phyloP scores from a whole-genome alignment of 2,113 vertebrate species.

The Malurus alboscapulatus region DNA sequence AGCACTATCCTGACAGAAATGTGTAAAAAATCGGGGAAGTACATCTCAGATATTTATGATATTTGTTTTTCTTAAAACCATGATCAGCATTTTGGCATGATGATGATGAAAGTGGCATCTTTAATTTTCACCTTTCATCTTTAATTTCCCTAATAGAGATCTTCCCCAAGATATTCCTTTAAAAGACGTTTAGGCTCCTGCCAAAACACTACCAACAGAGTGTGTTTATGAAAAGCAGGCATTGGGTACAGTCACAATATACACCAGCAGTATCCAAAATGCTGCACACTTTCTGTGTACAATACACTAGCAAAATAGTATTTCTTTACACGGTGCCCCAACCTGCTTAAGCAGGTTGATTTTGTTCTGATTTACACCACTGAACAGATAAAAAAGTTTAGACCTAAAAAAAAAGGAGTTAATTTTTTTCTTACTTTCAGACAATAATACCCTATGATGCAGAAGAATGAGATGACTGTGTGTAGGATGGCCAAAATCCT shows the following conservation, averaged over 20 bases:
- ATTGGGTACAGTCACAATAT: not conserved
- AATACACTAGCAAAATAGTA: not conserved
- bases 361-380: not conserved
- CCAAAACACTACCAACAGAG: not conserved
- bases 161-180: not conserved
- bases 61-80: not conserved
- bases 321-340: not conserved
- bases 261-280: not conserved
- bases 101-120: not conserved
- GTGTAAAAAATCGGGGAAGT: not conserved
- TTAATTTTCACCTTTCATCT: not conserved
- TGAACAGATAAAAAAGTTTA: not conserved
- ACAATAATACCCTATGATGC: conserved; percentile 98
- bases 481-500: conserved; percentile 91
- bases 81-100: not conserved
- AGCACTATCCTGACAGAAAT: not conserved
- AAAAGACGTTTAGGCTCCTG: not conserved
- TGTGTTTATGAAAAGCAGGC: not conserved
- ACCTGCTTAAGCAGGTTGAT: not conserved
- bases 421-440: conserved; percentile 78
- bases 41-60: not conserved
- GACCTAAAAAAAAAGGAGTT: not conserved
- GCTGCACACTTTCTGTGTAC: not conserved
- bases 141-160: not conserved
- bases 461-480: conserved; percentile 96